Evolutionary conservation across 2,888 invertebrate genomes (phyloP), one percentile per base, ranked within the genome.

Genomic region (Ferrisia virgata): DNA sequence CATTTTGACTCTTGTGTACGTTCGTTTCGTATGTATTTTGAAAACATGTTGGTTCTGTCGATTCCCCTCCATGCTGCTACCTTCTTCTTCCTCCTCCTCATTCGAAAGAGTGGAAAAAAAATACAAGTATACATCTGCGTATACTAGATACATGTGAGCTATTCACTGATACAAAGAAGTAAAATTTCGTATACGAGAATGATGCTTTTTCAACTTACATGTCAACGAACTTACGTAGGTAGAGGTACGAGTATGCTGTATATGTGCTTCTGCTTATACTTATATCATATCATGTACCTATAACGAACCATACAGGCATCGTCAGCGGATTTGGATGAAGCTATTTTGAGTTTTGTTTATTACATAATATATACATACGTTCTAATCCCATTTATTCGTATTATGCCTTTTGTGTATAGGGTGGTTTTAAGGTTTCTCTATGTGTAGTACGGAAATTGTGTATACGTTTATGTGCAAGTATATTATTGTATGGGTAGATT

Each of bases 321-420:
- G 58, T 8, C 64, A 13, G 13, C 15, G 64, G 64, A 64, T 64
- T 64, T 28, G 64, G 28, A 28, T 28, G 28, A 28, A 31, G 64
- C 28, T 64, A 64, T 64, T 64, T 64, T 28, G 22, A 25, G 25
- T 64, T 64, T 64, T 64, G 64, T 64, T 64, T 64, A 64, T 64
- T 64, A 28, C n/a, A 47, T 53, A 53, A 8, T 53, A 18, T 53
- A 53, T 22, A 36, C 4, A 36, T 43, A 25, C 64, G 28, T 64
- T 64, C 64, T 64, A 64, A 64, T 64, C 64, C 28, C 64, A 64
- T 64, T 64, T 64, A 64, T 64, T 64, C 64, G 28, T 64, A 64
- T 64, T 64, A 64, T 64, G 64, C 64, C 64, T 64, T 64, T 64
- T 64, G 15, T 28, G 22, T n/a, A 28, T 28, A 28, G 64, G 64